Percentiles rank a stretch among this genome's conserved stretches.
phyloP scores from a whole-genome alignment of 2,113 vertebrate species.

The Syngnathoides biaculeatus region DNA sequence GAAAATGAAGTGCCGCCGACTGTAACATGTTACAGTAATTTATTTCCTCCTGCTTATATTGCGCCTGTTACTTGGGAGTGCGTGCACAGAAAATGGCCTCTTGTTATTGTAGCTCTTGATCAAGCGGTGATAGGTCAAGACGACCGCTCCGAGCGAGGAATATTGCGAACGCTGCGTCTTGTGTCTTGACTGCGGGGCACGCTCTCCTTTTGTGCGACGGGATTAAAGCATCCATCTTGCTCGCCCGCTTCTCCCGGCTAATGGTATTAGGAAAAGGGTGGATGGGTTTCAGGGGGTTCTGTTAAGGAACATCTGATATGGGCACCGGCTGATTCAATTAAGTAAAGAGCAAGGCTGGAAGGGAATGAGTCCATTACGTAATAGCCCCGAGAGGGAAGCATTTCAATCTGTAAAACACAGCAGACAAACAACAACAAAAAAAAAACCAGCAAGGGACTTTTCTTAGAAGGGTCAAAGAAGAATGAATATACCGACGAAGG shows the following conservation, averaged over 20 bases:
- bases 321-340: conserved; percentile 71
- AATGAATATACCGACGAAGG: background rate
- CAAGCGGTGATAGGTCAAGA: conserved; percentile 42
- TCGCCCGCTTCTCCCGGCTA: conserved; percentile 54
- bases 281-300: conserved; percentile 71
- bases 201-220: conserved; percentile 57
- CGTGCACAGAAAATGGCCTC: conserved; percentile 40
- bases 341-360: conserved; percentile 67
- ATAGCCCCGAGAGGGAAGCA: conserved; percentile 35
- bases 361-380: conserved; percentile 35
- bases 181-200: conserved; percentile 60
- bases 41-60: conserved; percentile 24
- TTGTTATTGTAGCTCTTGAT: conserved; percentile 59
- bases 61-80: conserved; percentile 40
- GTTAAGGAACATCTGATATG: conserved; percentile 75
- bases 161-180: conserved; percentile 54
- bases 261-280: conserved; percentile 72
- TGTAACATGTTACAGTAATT: conserved; percentile 38
- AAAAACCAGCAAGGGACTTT: conserved; percentile 26
- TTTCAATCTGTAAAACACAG: conserved; percentile 36
- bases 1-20: conserved; percentile 43
- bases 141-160: conserved; percentile 22
- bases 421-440: conserved; percentile 17
- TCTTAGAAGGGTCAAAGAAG: conserved; percentile 10
- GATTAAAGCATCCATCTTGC: conserved; percentile 73